phyloP scores from a whole-genome alignment of 2,797 vertebrate genomes.

The Zalophus californianus region DNA sequence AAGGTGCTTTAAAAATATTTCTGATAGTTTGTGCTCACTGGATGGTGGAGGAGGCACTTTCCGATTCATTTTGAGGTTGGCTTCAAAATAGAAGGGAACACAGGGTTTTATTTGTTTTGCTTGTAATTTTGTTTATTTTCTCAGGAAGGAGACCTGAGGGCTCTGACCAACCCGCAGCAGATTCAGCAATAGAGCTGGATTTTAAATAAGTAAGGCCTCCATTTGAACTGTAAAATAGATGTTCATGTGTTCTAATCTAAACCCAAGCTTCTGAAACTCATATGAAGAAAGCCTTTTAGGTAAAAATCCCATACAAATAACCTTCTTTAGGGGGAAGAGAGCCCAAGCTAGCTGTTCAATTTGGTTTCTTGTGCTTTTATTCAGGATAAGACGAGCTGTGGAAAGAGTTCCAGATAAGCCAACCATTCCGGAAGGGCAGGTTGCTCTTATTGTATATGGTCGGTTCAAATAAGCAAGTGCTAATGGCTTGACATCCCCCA shows the following conservation, averaged over 20 bases:
- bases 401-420: slow-evolving; percentile 31
- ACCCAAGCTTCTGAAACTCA: slow-evolving; percentile 11
- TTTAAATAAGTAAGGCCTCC: background rate
- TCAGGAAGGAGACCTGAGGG: background rate
- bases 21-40: background rate
- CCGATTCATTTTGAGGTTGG: background rate
- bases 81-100: slow-evolving; percentile 24
- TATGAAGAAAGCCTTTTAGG: background rate
- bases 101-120: background rate
- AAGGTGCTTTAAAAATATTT: slow-evolving; percentile 24
- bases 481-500: slow-evolving; percentile 35
- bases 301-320: background rate
- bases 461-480: slow-evolving; percentile 27
- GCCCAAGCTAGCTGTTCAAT: background rate
- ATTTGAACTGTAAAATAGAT: background rate
- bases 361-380: background rate
- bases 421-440: background rate
- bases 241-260: background rate
- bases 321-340: background rate
- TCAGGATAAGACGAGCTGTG: slow-evolving; percentile 4
- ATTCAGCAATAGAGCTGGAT: background rate
- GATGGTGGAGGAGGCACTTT: background rate
- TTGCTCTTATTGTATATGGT: background rate
- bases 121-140: slow-evolving; percentile 17
- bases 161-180: background rate